Evolutionary conservation across 2,113 vertebrate species (phyloP).

Genomic region (Serinus canaria): DNA sequence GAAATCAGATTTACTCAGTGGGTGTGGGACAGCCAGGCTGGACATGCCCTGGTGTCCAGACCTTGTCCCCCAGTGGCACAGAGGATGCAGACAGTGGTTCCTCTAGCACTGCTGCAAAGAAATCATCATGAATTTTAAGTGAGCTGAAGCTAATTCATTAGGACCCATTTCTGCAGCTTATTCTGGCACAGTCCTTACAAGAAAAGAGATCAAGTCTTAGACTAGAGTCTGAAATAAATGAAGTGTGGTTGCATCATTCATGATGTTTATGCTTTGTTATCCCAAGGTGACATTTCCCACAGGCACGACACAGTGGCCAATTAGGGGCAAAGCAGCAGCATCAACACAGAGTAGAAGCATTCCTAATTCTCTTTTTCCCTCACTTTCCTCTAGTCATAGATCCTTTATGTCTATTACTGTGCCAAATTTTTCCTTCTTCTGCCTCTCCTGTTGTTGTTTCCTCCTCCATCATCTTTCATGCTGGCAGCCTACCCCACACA

Average conservation of each 20-base stretch:
- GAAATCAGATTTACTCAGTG: neutral
- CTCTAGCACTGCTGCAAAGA: neutral
- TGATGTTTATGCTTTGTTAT: neutral
- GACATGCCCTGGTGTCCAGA: neutral
- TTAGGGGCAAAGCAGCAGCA: neutral
- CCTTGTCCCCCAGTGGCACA: neutral
- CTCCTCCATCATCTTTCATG: neutral
- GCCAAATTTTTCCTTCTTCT: neutral
- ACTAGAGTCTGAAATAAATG: neutral
- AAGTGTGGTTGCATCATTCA: neutral
- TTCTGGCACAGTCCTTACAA: neutral
- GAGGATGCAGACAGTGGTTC: neutral
- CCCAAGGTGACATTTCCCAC: neutral
- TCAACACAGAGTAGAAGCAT: neutral
- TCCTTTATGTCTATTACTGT: neutral
- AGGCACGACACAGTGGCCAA: accelerated
- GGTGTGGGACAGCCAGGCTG: neutral
- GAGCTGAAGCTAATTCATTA: neutral
- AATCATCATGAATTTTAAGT: neutral
- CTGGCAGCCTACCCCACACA: neutral
- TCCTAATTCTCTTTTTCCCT: neutral
- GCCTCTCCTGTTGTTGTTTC: neutral
- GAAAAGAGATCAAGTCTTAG: neutral
- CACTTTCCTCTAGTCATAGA: neutral
- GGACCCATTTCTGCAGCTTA: neutral